A percentile compares a stretch with the other conserved stretches of the same genome.
phyloP scores from a whole-genome alignment of 2,797 vertebrate species.

The Falco cherrug region DNA sequence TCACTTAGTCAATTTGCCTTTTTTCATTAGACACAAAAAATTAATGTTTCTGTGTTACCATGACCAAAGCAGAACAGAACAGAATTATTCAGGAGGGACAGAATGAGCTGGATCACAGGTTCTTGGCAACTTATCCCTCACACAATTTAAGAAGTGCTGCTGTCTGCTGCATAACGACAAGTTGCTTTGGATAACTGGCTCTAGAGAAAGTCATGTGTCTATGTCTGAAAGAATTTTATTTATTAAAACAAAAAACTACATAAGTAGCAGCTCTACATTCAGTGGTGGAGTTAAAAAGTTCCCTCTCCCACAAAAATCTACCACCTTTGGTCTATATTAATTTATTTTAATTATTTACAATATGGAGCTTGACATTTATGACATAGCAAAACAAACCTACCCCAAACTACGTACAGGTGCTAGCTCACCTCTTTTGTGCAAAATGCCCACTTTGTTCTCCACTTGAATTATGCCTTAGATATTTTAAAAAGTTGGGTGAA shows the following conservation, averaged over 20 bases:
- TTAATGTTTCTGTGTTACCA: neutral
- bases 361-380: neutral
- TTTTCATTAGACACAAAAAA: neutral
- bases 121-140: neutral
- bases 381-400: neutral
- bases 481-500: conserved; percentile 81
- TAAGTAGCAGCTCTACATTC: neutral
- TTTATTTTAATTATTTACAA: neutral
- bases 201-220: neutral
- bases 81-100: neutral
- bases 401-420: neutral
- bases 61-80: neutral
- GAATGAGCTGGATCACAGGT: neutral
- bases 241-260: neutral
- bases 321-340: neutral
- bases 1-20: neutral
- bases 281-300: neutral
- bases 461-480: conserved; percentile 77
- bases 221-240: neutral
- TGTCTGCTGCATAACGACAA: conserved; percentile 51
- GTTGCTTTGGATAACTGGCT: neutral
- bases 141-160: neutral
- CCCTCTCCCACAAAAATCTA: neutral
- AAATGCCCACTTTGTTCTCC: conserved; percentile 77
- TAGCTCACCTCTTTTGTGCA: conserved; percentile 84